Conservation (phyloP, 2,113 vertebrate genomes). For the Cyprinus carpio region DNA sequence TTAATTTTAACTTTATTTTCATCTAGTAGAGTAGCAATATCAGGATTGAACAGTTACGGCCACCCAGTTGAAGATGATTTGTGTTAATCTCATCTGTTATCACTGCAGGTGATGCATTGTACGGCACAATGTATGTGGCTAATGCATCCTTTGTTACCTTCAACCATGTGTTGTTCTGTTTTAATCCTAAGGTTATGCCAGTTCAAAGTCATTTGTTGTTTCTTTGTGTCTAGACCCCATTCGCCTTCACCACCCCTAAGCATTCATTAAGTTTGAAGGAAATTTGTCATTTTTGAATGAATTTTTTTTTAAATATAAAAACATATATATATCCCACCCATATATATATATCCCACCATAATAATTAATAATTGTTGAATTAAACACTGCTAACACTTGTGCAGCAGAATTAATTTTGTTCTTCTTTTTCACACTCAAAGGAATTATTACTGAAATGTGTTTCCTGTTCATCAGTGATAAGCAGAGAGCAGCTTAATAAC, state of each 20-base stretch:
- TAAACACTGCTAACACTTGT: background rate
- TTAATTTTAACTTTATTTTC: background rate
- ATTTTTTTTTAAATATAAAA: too few species aligned
- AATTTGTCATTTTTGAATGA: too few species aligned
- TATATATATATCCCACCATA: too few species aligned
- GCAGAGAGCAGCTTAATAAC: constrained; percentile 9
- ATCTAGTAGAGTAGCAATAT: background rate
- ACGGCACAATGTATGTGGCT: background rate
- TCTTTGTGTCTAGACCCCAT: constrained; percentile 10
- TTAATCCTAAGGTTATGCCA: background rate
- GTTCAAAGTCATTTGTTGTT: constrained; percentile 12
- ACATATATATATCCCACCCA: too few species aligned
- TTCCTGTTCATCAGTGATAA: constrained; percentile 22
- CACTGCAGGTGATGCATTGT: background rate
- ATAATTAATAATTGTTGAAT: background rate
- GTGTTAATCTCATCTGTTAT: background rate
- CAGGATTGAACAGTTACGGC: background rate
- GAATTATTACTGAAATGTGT: background rate
- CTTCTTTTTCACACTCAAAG: background rate
- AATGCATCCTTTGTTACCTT: background rate
- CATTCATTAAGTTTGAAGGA: too few species aligned
- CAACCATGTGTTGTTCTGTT: background rate
- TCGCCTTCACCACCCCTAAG: background rate
- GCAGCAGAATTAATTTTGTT: background rate
- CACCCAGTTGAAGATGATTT: background rate